A percentile compares a stretch with the other conserved stretches of the same genome.
phyloP scores from a whole-genome alignment of 2,797 vertebrate species.

The Odontamblyopus lacepedii region DNA sequence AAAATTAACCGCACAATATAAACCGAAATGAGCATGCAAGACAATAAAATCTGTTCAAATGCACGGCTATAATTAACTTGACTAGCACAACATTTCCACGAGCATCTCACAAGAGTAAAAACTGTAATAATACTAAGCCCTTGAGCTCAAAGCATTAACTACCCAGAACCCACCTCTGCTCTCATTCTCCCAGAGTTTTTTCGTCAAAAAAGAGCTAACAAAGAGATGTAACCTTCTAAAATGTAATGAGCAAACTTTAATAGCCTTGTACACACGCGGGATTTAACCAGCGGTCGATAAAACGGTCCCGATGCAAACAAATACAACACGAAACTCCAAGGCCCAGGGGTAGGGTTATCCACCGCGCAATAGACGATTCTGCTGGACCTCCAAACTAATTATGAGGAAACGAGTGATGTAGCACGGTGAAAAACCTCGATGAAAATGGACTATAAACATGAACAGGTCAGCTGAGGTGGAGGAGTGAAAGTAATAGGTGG shows the following conservation, averaged over 20 bases:
- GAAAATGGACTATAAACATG: not conserved
- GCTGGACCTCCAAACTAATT: constrained; percentile 1
- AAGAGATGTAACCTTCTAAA: constrained; percentile 24
- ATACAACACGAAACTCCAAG: not conserved
- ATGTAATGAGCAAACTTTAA: constrained; percentile 25
- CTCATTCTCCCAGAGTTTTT: not conserved
- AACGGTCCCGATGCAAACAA: not conserved
- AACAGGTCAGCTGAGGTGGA: not conserved
- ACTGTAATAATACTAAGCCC: not conserved
- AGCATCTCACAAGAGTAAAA: not conserved
- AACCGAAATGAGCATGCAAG: not conserved
- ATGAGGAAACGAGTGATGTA: not conserved
- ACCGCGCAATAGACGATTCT: not conserved
- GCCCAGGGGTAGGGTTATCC: not conserved
- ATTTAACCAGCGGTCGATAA: constrained; percentile 34
- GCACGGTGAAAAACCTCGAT: not conserved
- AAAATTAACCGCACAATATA: too few species aligned
- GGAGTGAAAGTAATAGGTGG: too few species aligned
- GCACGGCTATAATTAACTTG: not conserved
- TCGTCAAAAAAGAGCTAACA: constrained; percentile 8
- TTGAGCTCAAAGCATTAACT: constrained; percentile 30
- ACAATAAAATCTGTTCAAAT: not conserved
- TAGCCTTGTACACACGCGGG: constrained; percentile 13
- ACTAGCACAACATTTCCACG: not conserved
- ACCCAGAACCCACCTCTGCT: constrained; percentile 5